These are phyloP conservation scores for Podabrus alpinus DNA, from an alignment of 2,888 invertebrate genomes.

Conservation along the genomic window DNA sequence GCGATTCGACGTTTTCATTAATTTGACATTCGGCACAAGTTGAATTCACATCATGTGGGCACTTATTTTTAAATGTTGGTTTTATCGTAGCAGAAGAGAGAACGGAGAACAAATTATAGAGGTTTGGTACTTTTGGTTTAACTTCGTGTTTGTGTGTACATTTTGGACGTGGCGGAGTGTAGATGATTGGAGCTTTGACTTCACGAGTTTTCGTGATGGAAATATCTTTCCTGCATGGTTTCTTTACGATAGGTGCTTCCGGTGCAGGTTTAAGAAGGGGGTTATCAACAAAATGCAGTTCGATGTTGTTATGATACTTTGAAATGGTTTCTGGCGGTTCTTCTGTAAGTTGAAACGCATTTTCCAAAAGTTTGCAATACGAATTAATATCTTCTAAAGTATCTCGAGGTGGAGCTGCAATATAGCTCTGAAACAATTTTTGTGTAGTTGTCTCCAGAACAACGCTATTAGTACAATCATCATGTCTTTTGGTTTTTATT, in stretches of 20 bases:
- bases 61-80: background rate
- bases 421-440: background rate
- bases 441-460: background rate
- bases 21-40: background rate
- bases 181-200: background rate
- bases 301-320: background rate
- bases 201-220: background rate
- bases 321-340: background rate
- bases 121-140: fast-evolving
- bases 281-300: background rate
- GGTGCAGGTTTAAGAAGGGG: background rate
- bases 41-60: background rate
- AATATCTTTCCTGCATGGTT: background rate
- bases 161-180: background rate
- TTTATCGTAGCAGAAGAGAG: background rate
- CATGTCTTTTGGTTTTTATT: background rate
- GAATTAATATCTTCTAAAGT: background rate
- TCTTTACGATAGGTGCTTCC: background rate
- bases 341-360: background rate
- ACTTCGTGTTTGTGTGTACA: background rate
- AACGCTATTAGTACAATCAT: background rate
- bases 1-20: background rate
- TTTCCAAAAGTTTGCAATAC: background rate
- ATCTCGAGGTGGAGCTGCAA: background rate
- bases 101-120: background rate